Conservation (phyloP, 2,888 invertebrate genomes). For the Rhodophaea formosa region DNA sequence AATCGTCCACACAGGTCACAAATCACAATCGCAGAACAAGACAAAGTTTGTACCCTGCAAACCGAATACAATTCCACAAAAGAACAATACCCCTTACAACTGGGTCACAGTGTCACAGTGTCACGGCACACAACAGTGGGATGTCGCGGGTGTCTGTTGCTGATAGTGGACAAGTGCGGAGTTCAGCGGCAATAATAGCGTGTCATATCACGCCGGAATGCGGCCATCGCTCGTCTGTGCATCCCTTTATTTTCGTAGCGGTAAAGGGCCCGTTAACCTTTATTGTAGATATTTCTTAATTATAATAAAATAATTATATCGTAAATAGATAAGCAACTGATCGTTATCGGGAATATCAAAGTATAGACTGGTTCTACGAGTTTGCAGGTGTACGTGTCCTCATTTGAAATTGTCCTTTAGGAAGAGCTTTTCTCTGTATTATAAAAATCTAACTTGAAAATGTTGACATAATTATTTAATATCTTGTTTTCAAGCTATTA, state of each 20-base stretch:
- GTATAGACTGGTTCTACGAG: neutral
- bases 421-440: no score
- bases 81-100: slow-evolving; percentile 57
- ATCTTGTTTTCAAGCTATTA: no score
- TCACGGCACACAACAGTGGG: slow-evolving; percentile 29
- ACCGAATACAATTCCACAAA: slow-evolving; percentile 33
- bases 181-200: slow-evolving; percentile 47
- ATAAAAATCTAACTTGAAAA: no score
- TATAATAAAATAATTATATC: neutral
- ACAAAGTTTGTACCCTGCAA: neutral
- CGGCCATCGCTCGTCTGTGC: slow-evolving; percentile 34
- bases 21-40: neutral
- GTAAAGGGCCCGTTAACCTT: slow-evolving; percentile 1
- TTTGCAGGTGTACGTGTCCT: neutral
- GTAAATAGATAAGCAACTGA: neutral
- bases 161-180: slow-evolving; percentile 47
- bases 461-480: no score
- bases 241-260: slow-evolving; percentile 28
- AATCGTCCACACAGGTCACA: slow-evolving; percentile 1
- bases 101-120: slow-evolving; percentile 60
- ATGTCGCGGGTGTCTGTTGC: slow-evolving; percentile 41
- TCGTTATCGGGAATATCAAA: neutral
- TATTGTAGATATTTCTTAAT: neutral
- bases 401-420: no score
- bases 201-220: slow-evolving; percentile 34